Evolutionary conservation across 2,797 vertebrate genomes (phyloP).

Genomic region (Onychomys torridus): DNA sequence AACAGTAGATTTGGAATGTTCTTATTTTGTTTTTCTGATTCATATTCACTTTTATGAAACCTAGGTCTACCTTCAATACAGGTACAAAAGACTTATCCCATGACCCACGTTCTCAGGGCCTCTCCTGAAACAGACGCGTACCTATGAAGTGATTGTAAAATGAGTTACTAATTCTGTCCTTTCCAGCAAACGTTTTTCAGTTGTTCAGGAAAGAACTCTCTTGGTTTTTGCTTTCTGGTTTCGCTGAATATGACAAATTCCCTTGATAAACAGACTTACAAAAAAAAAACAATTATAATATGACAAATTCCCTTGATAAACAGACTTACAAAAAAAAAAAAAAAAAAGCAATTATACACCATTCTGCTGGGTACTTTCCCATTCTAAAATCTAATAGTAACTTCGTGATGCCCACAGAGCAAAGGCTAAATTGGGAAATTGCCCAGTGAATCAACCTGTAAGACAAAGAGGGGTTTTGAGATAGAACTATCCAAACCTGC

Average conservation of each 20-base stretch:
- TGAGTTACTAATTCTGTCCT: neutral
- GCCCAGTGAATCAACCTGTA: conserved; percentile 31
- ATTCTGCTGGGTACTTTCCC: neutral
- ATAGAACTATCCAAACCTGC: conserved; percentile 26
- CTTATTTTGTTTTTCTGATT: neutral
- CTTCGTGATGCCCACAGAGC: neutral
- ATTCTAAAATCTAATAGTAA: conserved; percentile 32
- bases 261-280: conserved; percentile 18
- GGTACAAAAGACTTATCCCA: conserved; percentile 3
- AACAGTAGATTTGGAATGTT: conserved; percentile 8
- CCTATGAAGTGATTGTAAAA: neutral
- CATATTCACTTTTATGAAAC: conserved; percentile 41
- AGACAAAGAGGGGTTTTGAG: neutral
- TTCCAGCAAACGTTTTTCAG: neutral
- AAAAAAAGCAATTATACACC: neutral
- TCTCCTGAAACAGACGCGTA: conserved; percentile 29
- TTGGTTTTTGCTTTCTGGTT: conserved; percentile 8
- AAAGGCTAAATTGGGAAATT: conserved; percentile 1
- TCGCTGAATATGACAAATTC: conserved; percentile 12
- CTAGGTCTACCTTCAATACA: conserved; percentile 12
- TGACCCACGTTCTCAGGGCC: neutral
- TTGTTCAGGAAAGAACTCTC: conserved; percentile 22
- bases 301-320: conserved; percentile 47
- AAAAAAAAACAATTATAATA: neutral
- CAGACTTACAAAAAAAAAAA: neutral